phyloP scores from a whole-genome alignment of 2,888 invertebrate species.

The Hololepta plana region DNA sequence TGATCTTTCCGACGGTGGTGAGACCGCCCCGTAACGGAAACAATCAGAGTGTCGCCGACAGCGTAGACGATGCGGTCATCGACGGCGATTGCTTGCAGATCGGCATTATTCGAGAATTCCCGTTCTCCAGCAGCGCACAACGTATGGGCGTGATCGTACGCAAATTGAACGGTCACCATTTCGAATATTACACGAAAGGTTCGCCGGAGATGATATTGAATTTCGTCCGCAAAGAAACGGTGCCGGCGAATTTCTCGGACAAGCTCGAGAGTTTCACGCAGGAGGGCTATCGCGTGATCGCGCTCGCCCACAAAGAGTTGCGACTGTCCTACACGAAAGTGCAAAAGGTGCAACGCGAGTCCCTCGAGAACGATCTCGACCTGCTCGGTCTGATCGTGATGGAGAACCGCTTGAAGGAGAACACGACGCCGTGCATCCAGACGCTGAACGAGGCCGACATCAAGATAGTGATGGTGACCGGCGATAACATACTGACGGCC shows the following conservation, averaged over 20 bases:
- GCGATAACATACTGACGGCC: constrained; percentile 80
- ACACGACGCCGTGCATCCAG: constrained; percentile 65
- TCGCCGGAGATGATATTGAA: constrained; percentile 83
- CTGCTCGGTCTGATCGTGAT: constrained; percentile 82
- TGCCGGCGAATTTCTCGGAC: constrained; percentile 63
- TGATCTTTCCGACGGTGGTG: constrained; percentile 75
- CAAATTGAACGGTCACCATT: constrained; percentile 35
- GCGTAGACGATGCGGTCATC: constrained; percentile 9
- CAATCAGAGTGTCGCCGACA: not conserved
- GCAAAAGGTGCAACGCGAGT: constrained; percentile 55
- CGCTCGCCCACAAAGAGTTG: constrained; percentile 61
- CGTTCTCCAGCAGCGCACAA: constrained; percentile 68
- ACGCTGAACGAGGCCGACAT: constrained; percentile 72
- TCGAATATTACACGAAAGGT: constrained; percentile 30
- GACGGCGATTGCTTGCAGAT: constrained; percentile 44
- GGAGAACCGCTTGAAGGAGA: constrained; percentile 85
- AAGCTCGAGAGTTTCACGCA: constrained; percentile 73
- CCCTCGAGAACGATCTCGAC: constrained; percentile 62
- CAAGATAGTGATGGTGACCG: constrained; percentile 90
- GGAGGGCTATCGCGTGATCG: constrained; percentile 86
- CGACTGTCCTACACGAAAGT: constrained; percentile 48
- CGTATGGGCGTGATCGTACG: constrained; percentile 80
- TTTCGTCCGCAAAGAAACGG: constrained; percentile 54
- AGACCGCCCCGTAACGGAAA: constrained; percentile 34
- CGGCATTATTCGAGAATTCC: constrained; percentile 54